Base-by-base conservation (phyloP, 2,888 invertebrate species). In the Paralinhomoeus sp. region DNA sequence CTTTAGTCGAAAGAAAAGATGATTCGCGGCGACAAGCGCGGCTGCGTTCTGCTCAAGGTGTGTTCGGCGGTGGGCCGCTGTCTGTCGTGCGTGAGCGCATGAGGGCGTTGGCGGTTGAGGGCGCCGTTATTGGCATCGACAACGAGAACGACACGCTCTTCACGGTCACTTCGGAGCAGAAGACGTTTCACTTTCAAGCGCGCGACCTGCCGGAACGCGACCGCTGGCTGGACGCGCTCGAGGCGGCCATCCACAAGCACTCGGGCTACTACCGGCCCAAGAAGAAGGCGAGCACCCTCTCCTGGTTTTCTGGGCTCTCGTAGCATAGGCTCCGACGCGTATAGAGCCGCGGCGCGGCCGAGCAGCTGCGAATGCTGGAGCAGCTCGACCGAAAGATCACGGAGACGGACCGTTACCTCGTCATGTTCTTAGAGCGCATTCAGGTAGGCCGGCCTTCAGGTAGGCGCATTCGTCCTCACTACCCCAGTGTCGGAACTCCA, bases 121-220 rank as follows among this genome's bases (percentile, higher is more conserved):
- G 87, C 41, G 93, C 97, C 1, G 79, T 93, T 37, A 83, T 99
- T 60, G 97, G 97, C 40, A 97, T 99, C 55, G 93, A 97, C 62
- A 89, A 91, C 63, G 91, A 93, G 64, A 93, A 97, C 66, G 71
- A 73, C 54, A 85, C 89, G 61, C 91, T 91, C 5, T 99, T 97
- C 69, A 97, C 93, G 41, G 85, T 97, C 58, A 91, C 89, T 5
- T 91, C 91, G 41, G 97, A 97, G 67, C 84, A 89, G 57, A 99
- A 97, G 68, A 89, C 89, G 17, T 97, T 97, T 69, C 97, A 97
- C 67, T 89, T 97, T 66, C 93, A 97, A 36, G 91, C 93, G 21
- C 73, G 84, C 53, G 85, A 91, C 66, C 78, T 79, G 17, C 80
- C 81, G 44, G 93, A 97, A 63, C 72, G 93, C 42, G 91, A 93